phyloP scores from a whole-genome alignment of 2,797 vertebrate species.

The Anas capensis region DNA sequence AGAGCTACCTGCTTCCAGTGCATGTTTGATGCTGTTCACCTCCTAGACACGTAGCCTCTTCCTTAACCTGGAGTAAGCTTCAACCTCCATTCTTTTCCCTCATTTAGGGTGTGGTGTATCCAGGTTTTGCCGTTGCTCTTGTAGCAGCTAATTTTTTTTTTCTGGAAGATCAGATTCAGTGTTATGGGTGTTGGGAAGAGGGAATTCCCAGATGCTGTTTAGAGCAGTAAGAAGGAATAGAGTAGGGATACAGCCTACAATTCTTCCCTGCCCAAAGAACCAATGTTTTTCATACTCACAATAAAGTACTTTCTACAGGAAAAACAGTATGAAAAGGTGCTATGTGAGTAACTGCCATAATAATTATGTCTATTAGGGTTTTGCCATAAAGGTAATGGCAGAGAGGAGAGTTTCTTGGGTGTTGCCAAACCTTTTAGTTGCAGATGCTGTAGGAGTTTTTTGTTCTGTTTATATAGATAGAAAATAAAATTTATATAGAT shows the following conservation, averaged over 20 bases:
- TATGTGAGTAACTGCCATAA: conserved; percentile 24
- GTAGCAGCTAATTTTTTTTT: conserved; percentile 60
- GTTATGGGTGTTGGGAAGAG: conserved; percentile 57
- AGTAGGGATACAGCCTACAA: neutral
- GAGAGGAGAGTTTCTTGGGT: conserved; percentile 22
- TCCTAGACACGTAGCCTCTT: conserved; percentile 80
- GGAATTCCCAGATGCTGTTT: conserved; percentile 41
- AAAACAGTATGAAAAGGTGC: neutral
- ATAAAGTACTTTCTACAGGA: conserved; percentile 9
- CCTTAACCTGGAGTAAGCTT: conserved; percentile 78
- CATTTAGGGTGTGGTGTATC: conserved; percentile 75
- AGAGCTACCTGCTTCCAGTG: conserved; percentile 71
- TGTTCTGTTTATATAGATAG: neutral
- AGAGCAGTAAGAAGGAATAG: conserved; percentile 24
- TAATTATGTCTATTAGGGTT: neutral
- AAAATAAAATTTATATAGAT: neutral
- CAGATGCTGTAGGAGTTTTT: neutral
- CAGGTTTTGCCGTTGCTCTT: conserved; percentile 73
- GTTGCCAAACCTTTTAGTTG: conserved; percentile 21
- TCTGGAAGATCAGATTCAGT: conserved; percentile 62
- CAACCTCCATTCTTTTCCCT: conserved; percentile 69
- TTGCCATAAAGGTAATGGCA: conserved; percentile 33
- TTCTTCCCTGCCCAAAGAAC: conserved; percentile 37
- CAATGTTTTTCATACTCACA: neutral
- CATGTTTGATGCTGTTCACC: conserved; percentile 79